A percentile compares a stretch with the other conserved stretches of the same genome.
These are phyloP conservation scores for Lissonota sp. DNA, from an alignment of 2,888 invertebrate species.

Conservation along the genomic window DNA sequence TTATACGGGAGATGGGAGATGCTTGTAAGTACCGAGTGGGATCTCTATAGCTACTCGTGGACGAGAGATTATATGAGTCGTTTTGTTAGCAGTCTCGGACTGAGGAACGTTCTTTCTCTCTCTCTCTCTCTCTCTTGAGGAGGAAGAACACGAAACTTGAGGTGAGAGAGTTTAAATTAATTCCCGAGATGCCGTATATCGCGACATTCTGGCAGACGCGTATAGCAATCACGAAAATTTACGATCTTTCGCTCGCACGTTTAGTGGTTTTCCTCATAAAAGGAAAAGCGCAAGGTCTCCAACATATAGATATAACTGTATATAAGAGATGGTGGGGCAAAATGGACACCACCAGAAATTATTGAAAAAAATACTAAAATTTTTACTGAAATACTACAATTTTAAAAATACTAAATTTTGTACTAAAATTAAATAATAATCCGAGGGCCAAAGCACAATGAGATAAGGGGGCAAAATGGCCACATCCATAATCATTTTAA, in stretches of 20 bases:
- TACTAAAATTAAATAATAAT: too few species aligned
- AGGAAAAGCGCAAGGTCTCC: constrained; percentile 20
- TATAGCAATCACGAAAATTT: constrained; percentile 51
- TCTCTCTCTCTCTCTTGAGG: constrained; percentile 34
- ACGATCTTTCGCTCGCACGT: constrained; percentile 29
- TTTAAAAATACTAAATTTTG: too few species aligned
- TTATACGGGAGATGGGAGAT: neutral
- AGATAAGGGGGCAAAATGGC: too few species aligned
- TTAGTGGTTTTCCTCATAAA: constrained; percentile 35
- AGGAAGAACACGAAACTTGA: constrained; percentile 4
- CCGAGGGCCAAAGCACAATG: too few species aligned
- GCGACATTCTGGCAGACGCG: constrained; percentile 51
- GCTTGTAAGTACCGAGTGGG: constrained; percentile 16
- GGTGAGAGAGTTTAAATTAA: constrained; percentile 40
- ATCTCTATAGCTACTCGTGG: constrained; percentile 38
- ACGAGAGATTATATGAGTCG: constrained; percentile 54
- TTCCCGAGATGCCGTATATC: constrained; percentile 50
- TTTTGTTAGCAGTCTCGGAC: constrained; percentile 45
- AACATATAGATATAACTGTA: too few species aligned
- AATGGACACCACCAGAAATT: too few species aligned
- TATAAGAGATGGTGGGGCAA: too few species aligned
- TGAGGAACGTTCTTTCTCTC: constrained; percentile 50
- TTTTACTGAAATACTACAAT: too few species aligned
- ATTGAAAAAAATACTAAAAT: too few species aligned
- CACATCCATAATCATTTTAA: too few species aligned